Conservation (phyloP, 2,888 invertebrate genomes). For the Eumerus sabulonum region DNA sequence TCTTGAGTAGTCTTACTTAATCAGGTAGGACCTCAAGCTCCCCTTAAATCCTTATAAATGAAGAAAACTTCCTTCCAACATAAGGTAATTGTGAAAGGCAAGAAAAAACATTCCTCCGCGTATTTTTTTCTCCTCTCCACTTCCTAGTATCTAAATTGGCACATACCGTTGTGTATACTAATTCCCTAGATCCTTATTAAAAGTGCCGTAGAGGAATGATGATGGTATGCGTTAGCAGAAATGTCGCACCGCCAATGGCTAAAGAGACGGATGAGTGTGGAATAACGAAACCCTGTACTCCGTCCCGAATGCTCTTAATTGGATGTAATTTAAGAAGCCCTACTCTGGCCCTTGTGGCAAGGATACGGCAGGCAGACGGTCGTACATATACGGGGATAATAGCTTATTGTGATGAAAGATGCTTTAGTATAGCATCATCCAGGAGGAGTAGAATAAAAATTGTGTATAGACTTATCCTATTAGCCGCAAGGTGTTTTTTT, state of each 20-base stretch:
- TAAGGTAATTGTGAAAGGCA: too few relatives aligned
- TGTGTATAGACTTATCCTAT: background rate
- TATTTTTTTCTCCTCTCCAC: too few relatives aligned
- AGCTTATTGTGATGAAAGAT: background rate
- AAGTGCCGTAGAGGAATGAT: background rate
- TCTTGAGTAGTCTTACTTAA: too few relatives aligned
- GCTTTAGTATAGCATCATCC: background rate
- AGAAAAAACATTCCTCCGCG: too few relatives aligned
- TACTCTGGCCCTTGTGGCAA: background rate
- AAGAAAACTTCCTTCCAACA: too few relatives aligned
- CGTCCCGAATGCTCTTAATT: constrained; percentile 27
- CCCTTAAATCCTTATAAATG: too few relatives aligned
- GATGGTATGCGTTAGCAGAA: too few relatives aligned
- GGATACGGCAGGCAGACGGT: background rate
- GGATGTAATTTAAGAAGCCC: constrained; percentile 45
- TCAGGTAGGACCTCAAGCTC: too few relatives aligned
- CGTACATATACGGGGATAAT: background rate
- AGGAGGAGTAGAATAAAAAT: background rate
- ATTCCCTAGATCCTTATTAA: constrained; percentile 17
- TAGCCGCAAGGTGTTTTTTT: background rate
- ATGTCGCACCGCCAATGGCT: background rate
- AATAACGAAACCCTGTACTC: constrained; percentile 1
- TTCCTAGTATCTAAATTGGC: too few relatives aligned
- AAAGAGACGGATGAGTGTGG: background rate
- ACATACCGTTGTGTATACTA: constrained; percentile 3